Percentiles rank a stretch among this genome's conserved stretches.
phyloP scores from a whole-genome alignment of 1,140 invertebrate genomes.

The Drosophila quadrilineata region DNA sequence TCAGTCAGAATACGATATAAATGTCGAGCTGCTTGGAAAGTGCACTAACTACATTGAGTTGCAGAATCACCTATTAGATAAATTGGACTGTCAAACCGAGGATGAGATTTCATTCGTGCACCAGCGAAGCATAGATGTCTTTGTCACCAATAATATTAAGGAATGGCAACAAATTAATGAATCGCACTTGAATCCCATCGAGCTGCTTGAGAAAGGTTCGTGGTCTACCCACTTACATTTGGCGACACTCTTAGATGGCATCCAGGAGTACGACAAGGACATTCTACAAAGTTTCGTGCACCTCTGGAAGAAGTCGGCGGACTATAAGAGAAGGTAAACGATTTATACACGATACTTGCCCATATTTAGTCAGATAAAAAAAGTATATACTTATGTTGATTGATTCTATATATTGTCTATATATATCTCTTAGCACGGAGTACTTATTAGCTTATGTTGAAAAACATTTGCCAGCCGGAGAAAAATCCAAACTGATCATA shows the following conservation, averaged over 20 bases:
- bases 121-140: conserved; percentile 29
- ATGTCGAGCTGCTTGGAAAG: conserved; percentile 1
- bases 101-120: conserved; percentile 42
- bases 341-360: too few relatives aligned
- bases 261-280: conserved; percentile 4
- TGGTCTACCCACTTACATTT: conserved; percentile 15
- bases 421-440: too few relatives aligned
- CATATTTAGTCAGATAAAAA: too few relatives aligned
- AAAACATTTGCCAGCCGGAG: too few relatives aligned
- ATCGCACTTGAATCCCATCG: conserved; percentile 13
- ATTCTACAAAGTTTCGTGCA: conserved; percentile 17
- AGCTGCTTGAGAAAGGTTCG: conserved; percentile 40
- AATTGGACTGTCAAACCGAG: conserved; percentile 25
- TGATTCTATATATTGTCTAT: too few relatives aligned
- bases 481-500: too few relatives aligned
- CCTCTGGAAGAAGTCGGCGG: too few relatives aligned
- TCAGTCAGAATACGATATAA: conserved; percentile 23
- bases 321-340: too few relatives aligned
- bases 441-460: too few relatives aligned
- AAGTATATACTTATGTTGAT: too few relatives aligned
- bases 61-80: conserved; percentile 35
- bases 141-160: conserved; percentile 4
- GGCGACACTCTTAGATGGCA: background rate
- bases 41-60: conserved; percentile 7
- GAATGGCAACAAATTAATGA: conserved; percentile 31